Percentiles rank a stretch among this genome's conserved stretches.
These are phyloP conservation scores for Melitaea cinxia DNA, from an alignment of 1,140 invertebrate genomes.

Conservation along the genomic window DNA sequence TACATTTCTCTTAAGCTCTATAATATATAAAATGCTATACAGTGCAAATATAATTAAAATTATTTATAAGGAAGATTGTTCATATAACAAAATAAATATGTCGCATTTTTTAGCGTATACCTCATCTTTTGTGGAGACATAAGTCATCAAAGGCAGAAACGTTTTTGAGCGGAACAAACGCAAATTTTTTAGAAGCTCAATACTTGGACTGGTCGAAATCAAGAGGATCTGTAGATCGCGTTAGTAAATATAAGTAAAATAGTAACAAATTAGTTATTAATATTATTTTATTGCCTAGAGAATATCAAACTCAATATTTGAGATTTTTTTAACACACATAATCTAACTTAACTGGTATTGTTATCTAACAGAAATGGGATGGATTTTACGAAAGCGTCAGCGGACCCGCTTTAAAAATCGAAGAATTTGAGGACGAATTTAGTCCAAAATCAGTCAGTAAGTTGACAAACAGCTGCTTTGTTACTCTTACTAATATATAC, in stretches of 20 bases:
- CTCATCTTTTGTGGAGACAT: conserved; percentile 1
- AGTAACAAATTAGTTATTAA: too few relatives aligned
- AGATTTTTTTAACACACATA: too few relatives aligned
- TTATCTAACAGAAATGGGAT: conserved; percentile 71
- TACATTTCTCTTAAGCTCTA: too few relatives aligned
- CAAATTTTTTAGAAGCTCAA: conserved; percentile 69
- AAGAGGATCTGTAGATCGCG: conserved; percentile 58
- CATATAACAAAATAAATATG: neutral
- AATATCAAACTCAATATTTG: too few relatives aligned
- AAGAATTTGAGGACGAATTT: conserved; percentile 65
- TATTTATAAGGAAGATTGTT: too few relatives aligned
- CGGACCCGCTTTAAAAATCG: conserved; percentile 56
- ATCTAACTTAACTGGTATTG: too few relatives aligned
- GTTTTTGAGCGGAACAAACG: conserved; percentile 64
- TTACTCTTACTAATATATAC: too few relatives aligned
- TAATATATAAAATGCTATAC: too few relatives aligned
- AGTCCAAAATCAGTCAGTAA: conserved; percentile 55
- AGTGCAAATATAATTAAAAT: too few relatives aligned
- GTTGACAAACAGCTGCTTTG: conserved; percentile 21
- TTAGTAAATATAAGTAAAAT: conserved; percentile 38
- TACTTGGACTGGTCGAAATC: conserved; percentile 67
- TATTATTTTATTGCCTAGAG: too few relatives aligned
- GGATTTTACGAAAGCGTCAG: conserved; percentile 69
- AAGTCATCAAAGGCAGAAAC: conserved; percentile 60
- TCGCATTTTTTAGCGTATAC: conserved; percentile 4